Evolutionary conservation across 2,888 invertebrate genomes (phyloP), one percentile per base, ranked within the genome.

Genomic region (Nebria salina): DNA sequence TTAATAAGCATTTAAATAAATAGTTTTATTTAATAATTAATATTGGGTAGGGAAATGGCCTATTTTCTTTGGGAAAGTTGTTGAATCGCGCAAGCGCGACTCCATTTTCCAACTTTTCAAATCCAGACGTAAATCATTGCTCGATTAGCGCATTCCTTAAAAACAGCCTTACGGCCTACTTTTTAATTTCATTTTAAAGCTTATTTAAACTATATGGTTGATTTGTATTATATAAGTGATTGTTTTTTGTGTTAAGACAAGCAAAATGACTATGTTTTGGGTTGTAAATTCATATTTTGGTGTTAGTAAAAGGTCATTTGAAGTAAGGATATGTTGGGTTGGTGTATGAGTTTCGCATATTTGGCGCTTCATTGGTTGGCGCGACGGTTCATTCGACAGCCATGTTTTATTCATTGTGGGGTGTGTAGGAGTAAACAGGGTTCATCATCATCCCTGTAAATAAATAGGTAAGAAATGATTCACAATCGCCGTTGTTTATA

Each of bases 381-480:
- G 80, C 80, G 70, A 54, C 75, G 80, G 34, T 80, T 75, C 85
- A 87, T 87, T 87, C 86, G 86, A 87, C 92, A 93, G 94, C 94
- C 94, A 94, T 94, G 94, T 94, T 94, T 93, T 93, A 92, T 92
- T 93, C 92, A 91, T 91, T 92, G 92, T 92, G 93, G 93, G 93
- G 92, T 93, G 88, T 88, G 88, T 88, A 86, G 86, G 85, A 84
- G 86, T 85, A 85, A 85, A 85, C 84, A 85, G 86, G 86, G 85
- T 85, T 86, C 85, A 86, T 87, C 86, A 86, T 85, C 86, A 85
- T 85, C 88, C 87, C 87, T 86, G 85, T 84, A 83, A 84, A 85
- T 85, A 85, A 85, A 87, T 86, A 86, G 86, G 84, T 83, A 81
- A 82, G 77, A 72, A 79, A 76, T 83, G 82, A 77, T 82, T 82